Percentiles rank a stretch among this genome's conserved stretches.
Conservation (phyloP, 2,888 invertebrate species). For the Anodontia alba region DNA sequence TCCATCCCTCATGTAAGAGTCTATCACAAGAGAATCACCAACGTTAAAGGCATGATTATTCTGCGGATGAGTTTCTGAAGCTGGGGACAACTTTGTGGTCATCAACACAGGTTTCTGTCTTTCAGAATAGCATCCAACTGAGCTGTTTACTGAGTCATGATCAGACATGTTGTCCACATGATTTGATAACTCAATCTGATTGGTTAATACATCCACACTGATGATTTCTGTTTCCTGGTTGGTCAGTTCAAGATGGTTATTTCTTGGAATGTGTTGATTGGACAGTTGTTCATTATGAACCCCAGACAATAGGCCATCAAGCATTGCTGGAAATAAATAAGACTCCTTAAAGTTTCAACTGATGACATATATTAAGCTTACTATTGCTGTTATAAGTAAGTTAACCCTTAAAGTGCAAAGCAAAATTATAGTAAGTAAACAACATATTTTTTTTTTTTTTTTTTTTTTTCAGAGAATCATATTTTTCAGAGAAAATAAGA, state of each 20-base stretch:
- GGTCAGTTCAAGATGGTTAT: conserved; percentile 37
- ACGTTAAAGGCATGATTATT: conserved; percentile 70
- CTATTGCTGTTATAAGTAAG: too few species aligned
- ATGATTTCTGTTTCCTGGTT: conserved; percentile 53
- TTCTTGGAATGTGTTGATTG: conserved; percentile 28
- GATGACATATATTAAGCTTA: too few species aligned
- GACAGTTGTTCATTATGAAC: conserved; percentile 51
- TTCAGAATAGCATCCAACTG: conserved; percentile 41
- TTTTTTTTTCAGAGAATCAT: too few species aligned
- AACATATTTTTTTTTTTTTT: too few species aligned
- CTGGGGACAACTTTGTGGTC: conserved; percentile 71
- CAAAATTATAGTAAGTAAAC: too few species aligned
- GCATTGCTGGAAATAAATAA: conserved; percentile 46
- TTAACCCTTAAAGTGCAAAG: too few species aligned
- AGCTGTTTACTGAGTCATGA: conserved; percentile 32
- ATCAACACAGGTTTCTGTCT: conserved; percentile 51
- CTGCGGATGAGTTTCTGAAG: conserved; percentile 72
- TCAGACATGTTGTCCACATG: conserved; percentile 39
- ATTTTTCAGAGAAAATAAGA: too few species aligned
- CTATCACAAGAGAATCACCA: conserved; percentile 57
- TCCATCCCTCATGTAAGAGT: conserved; percentile 64
- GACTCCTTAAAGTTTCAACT: too few species aligned
- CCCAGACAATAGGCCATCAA: conserved; percentile 59
- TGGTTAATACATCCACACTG: conserved; percentile 57
- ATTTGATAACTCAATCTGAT: conserved; percentile 52